Evolutionary conservation across 2,113 vertebrate species (phyloP), one percentile per base, ranked within the genome.

Genomic region (Hassar affinis): DNA sequence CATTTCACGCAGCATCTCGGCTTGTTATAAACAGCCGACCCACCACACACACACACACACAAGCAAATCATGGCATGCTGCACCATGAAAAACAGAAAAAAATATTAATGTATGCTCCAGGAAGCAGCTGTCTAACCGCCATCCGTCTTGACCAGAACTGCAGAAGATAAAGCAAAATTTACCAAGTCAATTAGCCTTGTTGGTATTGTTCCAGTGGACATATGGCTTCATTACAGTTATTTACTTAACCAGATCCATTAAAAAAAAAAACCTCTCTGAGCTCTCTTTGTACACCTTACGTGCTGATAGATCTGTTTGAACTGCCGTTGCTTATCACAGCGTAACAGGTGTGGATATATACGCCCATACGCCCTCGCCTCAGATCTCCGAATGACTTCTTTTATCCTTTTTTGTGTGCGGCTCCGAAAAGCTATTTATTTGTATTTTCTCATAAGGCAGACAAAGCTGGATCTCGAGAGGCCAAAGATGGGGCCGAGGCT

Each of bases 261-360:
- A 66, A 35, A 38, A 42, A 56, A 81, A 82, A 72, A 51, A 49
- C 61, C 51, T 69, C 76, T 47, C 9, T 14, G 14, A 15, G 56
- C 38, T 27, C 22, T 69, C 56, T 82, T 83, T 74, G 54, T 82
- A 59, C 45, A 82, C 38, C 33, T 9, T 64, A 62, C 8, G 2
- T 33, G n/a, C 56, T 61, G 33, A 69, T 79, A 79, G 64, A 69
- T 72, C 5, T 84, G 62, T 84, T 78, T 84, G 62, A 78, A 66
- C 18, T 42, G 59, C 30, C 6, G 11, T 17, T 15, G 25, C 62
- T 79, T 84, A 84, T 84, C 76, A 51, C 52, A 49, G 54, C 35
- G 79, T 71, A 84, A 59, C 76, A 84, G 82, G 49, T 79, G 51
- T 72, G 77, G 64, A 78, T n/a, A n/a, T n/a, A n/a, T n/a, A n/a